Conservation (phyloP, 1,140 invertebrate species). For the Anastrepha obliqua region DNA sequence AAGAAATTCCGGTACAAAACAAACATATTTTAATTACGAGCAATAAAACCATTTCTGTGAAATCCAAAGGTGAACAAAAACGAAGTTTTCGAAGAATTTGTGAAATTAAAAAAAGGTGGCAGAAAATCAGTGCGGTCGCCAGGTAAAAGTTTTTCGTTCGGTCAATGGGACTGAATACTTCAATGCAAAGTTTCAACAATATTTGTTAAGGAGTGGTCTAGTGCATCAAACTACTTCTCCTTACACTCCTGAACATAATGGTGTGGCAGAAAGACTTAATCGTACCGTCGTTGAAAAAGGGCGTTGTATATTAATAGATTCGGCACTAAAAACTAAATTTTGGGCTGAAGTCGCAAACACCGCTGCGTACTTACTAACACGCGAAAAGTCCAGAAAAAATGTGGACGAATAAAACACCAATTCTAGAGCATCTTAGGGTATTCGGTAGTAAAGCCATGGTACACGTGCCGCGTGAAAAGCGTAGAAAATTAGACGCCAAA, state of each 20-base stretch:
- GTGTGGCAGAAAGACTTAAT: constrained; percentile 50
- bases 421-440: constrained; percentile 57
- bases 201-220: background rate
- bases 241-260: constrained; percentile 54
- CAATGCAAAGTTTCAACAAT: constrained; percentile 59
- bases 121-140: constrained; percentile 64
- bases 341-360: constrained; percentile 76
- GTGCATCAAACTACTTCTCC: constrained; percentile 53
- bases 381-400: constrained; percentile 59
- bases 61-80: background rate
- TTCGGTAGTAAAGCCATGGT: constrained; percentile 57
- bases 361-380: constrained; percentile 48
- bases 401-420: constrained; percentile 58
- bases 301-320: constrained; percentile 60
- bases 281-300: constrained; percentile 55
- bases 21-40: too few relatives aligned
- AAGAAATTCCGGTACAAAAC: too few relatives aligned
- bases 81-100: constrained; percentile 61
- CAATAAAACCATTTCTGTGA: too few relatives aligned
- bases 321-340: constrained; percentile 68
- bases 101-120: constrained; percentile 66
- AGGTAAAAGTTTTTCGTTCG: constrained; percentile 58
- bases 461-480: constrained; percentile 60
- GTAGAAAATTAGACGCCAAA: constrained; percentile 62
- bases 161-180: constrained; percentile 75